A percentile compares a stretch with the other conserved stretches of the same genome.
phyloP scores from a whole-genome alignment of 2,888 invertebrate genomes.

The Kuschelorhynchus macadamiae region DNA sequence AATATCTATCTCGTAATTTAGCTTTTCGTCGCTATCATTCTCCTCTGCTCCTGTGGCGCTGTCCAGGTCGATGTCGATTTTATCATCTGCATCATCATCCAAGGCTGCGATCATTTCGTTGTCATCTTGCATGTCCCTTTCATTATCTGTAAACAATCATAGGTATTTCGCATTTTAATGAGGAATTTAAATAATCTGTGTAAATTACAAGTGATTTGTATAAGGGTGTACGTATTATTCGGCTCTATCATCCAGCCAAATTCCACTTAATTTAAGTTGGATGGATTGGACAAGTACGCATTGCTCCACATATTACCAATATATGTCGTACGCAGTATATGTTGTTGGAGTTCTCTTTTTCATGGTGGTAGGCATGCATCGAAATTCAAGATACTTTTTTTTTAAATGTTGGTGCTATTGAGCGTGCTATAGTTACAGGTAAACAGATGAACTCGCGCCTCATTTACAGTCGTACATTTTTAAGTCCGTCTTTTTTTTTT shows the following conservation, averaged over 20 bases:
- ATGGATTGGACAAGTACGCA: not conserved
- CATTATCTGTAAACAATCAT: too few species aligned
- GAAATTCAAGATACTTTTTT: not conserved
- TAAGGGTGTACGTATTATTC: too few species aligned
- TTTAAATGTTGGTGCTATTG: not conserved
- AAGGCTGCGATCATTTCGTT: too few species aligned
- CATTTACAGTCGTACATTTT: not conserved
- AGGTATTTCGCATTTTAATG: too few species aligned
- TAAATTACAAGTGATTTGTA: too few species aligned
- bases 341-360: slow-evolving; percentile 4
- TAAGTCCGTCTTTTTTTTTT: not conserved
- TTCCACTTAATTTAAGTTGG: not conserved
- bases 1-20: too few species aligned
- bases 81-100: too few species aligned
- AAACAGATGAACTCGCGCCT: not conserved
- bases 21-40: too few species aligned
- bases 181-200: too few species aligned
- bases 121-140: too few species aligned
- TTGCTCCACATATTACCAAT: slow-evolving; percentile 19
- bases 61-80: too few species aligned
- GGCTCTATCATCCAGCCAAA: slow-evolving; percentile 15
- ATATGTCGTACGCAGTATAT: slow-evolving; percentile 11
- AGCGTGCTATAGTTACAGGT: not conserved
- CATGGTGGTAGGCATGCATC: slow-evolving; percentile 10
- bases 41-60: too few species aligned